Evolutionary conservation across 2,888 invertebrate genomes (phyloP), one percentile per base, ranked within the genome.

Genomic region (Plebejus argus): DNA sequence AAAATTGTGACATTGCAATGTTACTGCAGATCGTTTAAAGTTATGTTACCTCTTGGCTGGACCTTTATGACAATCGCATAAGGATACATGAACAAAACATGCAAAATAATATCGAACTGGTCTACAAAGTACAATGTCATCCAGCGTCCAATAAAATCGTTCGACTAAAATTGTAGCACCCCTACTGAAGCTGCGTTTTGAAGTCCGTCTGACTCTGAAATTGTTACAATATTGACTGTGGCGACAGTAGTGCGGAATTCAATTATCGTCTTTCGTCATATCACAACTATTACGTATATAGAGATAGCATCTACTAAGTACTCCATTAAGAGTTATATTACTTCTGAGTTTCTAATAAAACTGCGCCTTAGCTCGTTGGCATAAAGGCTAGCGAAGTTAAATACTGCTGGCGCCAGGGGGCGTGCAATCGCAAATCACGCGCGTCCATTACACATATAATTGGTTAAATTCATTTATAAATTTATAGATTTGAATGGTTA

Each of bases 301-400:
- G 45, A 12, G 78, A 78, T 78, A 78, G 33, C 78, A 78, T 76
- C 78, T 78, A 76, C 6, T 4, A 28, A 28, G 39, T 53, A 53
- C 15, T 53, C 18, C 18, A 53, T 53, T 53, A 18, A 18, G 4
- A 53, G 53, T 53, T 6, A 18, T 18, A 53, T 53, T 53, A 53
- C 53, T 1, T 18, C 18, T 3, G 53, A 53, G 18, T 18, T 18
- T 18, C 18, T 18, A 1, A 53, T 18, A 1, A 53, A 53, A 53
- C 53, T 53, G 18, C 0, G 53, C 18, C 18, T 5, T 53, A 53
- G 5, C 53, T 53, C 53, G 5, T 53, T 18, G 5, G 18, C 53
- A 53, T 53, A 53, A 53, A 18, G 18, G 5, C 53, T 53, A 53
- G 53, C 18, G 53, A 53, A 53, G 53, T 18, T 53, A 53, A 18